Percentiles rank a stretch among this genome's conserved stretches.
phyloP scores from a whole-genome alignment of 2,113 vertebrate species.

The Microtus oregoni region DNA sequence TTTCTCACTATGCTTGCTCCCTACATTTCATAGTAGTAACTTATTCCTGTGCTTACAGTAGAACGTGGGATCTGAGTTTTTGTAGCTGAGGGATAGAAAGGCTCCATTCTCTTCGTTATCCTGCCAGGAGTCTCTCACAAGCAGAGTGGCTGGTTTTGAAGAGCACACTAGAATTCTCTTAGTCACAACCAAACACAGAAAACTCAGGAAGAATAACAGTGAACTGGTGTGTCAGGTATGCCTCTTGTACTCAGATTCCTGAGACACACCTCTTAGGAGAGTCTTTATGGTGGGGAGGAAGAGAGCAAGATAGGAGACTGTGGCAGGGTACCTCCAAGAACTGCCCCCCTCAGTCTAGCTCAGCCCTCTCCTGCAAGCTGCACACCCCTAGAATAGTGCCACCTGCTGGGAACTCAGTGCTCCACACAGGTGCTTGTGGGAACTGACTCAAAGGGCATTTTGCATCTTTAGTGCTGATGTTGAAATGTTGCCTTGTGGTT shows the following conservation, averaged over 20 bases:
- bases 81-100: not conserved
- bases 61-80: not conserved
- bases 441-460: not conserved
- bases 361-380: not conserved
- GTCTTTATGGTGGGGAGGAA: not conserved
- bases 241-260: not conserved
- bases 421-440: not conserved
- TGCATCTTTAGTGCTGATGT: not conserved
- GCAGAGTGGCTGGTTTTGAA: not conserved
- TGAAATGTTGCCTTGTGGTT: not conserved
- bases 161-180: not conserved
- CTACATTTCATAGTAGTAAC: no score
- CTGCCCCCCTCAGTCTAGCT: no score
- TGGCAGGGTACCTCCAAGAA: no score
- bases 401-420: not conserved
- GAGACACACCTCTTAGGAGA: not conserved
- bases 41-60: not conserved
- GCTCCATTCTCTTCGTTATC: not conserved
- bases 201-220: not conserved
- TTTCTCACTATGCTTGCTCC: no score
- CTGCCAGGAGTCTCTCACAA: constrained; percentile 33
- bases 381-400: not conserved
- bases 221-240: not conserved
- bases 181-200: not conserved
- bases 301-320: not conserved